Evolutionary conservation across 2,113 vertebrate species (phyloP), one percentile per base, ranked within the genome.

Genomic region (Balaeniceps rex): DNA sequence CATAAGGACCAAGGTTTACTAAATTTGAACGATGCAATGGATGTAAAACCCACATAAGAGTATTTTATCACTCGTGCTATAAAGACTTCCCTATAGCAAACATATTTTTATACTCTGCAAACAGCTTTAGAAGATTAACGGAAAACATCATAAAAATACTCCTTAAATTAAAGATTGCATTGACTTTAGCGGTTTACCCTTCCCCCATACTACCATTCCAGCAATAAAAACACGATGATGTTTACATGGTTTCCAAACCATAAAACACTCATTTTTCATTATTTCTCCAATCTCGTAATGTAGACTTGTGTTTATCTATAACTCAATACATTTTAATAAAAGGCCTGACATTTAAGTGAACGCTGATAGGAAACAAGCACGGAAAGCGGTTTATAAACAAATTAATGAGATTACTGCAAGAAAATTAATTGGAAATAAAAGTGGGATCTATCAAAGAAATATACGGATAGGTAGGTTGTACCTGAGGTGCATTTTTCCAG

Each of bases 151-250:
- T 96, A 87, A 96, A 97, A 95, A 81, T 29, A 7, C 52, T 75
- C 77, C 74, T 94, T 68, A 93, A 96, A 91, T 92, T 87, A 94
- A 96, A 92, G 52, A 74, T 58, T 51, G 63, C 74, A 21, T 64
- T 22, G 87, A 29, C 61, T 90, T 28, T 31, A 51, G 47, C n/a
- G 14, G 23, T 29, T 87, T 72, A 14, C 49, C 55, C 91, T 68
- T 29, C 57, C 58, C 55, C 42, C 72, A 40, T 3, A 7, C n/a
- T 18, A 10, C n/a, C 69, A n/a, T 52, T 19, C 75, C 51, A 58
- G 29, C 60, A 64, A 54, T 70, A 95, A 96, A 93, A 28, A 3
- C n/a, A 38, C 7, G 1, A 26, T 17, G 75, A 31, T 93, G 71
- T 71, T 94, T 78, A 71, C 69, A n/a, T 23, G 86, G 61, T 52